Evolutionary conservation across 2,797 vertebrate species (phyloP).

Genomic region (Ctenochaetus hawaiiensis): DNA sequence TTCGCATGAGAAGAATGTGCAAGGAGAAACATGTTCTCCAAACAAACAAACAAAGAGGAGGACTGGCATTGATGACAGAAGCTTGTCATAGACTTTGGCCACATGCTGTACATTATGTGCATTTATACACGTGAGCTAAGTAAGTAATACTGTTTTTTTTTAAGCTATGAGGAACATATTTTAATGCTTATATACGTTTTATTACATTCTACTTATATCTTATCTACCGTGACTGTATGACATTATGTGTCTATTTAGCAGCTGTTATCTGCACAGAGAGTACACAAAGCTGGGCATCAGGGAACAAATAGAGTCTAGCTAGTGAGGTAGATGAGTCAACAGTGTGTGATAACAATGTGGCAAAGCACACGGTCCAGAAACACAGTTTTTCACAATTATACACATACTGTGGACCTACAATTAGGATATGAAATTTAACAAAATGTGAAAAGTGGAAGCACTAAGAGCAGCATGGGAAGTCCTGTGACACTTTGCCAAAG

Average conservation of each 20-base stretch:
- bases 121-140: no score
- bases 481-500: not conserved
- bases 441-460: slow-evolving; percentile 15
- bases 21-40: not conserved
- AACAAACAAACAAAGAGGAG: not conserved
- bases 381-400: not conserved
- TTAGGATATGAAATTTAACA: slow-evolving; percentile 32
- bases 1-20: not conserved
- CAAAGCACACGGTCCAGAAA: slow-evolving; percentile 15
- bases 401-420: not conserved
- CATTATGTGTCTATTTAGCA: no score
- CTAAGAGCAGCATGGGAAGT: not conserved
- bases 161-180: no score
- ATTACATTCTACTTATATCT: no score
- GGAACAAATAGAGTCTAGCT: not conserved
- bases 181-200: no score
- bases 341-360: slow-evolving; percentile 11
- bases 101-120: no score
- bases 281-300: not conserved
- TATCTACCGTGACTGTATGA: no score
- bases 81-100: no score
- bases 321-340: slow-evolving; percentile 32
- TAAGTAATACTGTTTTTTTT: no score
- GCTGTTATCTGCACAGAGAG: no score
- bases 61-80: not conserved